These are phyloP conservation scores for Dryoscopus gambensis DNA, from an alignment of 2,113 vertebrate species.

Conservation along the genomic window DNA sequence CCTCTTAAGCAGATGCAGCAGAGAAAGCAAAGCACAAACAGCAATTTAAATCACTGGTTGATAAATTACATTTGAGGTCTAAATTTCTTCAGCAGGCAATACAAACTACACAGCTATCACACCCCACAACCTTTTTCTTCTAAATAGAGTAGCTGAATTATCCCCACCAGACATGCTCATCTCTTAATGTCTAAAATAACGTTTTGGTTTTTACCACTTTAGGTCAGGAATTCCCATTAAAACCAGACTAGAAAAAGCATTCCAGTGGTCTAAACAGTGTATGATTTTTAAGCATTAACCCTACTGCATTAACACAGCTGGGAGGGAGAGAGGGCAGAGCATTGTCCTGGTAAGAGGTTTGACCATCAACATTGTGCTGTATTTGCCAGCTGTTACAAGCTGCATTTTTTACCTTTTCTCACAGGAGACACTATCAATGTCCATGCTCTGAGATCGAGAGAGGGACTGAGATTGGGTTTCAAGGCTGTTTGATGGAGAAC, in stretches of 20 bases:
- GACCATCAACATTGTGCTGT: background rate
- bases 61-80: background rate
- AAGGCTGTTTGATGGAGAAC: conserved; percentile 97
- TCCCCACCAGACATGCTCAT: background rate
- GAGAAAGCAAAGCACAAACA: background rate
- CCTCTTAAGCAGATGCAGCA: background rate
- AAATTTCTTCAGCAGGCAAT: background rate
- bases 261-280: background rate
- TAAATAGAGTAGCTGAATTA: background rate
- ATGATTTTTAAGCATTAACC: background rate
- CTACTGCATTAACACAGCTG: background rate
- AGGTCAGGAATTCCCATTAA: background rate
- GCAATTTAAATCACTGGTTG: background rate
- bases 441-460: conserved; percentile 98
- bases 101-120: background rate
- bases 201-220: background rate
- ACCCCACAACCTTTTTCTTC: background rate
- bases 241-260: background rate
- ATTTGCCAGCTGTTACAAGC: background rate
- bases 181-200: background rate
- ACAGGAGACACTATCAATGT: conserved; percentile 95
- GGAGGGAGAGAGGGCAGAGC: background rate
- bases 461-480: conserved; percentile 97
- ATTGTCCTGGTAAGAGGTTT: background rate
- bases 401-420: conserved; percentile 89